Percentiles rank a stretch among this genome's conserved stretches.
Evolutionary conservation across 2,888 invertebrate genomes (phyloP).

Genomic region (Drosophila buzzatii): DNA sequence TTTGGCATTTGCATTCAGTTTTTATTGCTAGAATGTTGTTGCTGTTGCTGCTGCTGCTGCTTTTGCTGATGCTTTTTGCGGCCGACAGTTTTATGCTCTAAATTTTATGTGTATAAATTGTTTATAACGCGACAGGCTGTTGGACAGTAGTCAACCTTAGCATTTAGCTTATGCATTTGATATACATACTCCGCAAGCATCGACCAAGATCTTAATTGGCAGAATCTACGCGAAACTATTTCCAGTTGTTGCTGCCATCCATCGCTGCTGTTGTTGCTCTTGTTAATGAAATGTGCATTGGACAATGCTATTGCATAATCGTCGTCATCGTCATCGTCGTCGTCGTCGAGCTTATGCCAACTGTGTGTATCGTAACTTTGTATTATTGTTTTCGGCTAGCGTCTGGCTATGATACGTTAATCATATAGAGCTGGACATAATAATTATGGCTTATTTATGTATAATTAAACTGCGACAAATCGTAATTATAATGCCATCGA

Average conservation of each 20-base stretch:
- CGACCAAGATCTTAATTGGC: constrained; percentile 74
- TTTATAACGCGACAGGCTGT: constrained; percentile 49
- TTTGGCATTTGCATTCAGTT: constrained; percentile 79
- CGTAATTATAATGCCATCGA: constrained; percentile 51
- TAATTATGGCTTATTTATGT: constrained; percentile 41
- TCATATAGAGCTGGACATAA: constrained; percentile 41
- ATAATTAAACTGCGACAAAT: constrained; percentile 57
- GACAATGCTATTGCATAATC: constrained; percentile 75
- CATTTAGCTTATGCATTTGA: constrained; percentile 69
- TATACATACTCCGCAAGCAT: constrained; percentile 46
- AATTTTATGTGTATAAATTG: constrained; percentile 73
- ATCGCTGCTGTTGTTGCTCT: constrained; percentile 34
- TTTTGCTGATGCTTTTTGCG: constrained; percentile 33
- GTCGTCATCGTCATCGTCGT: constrained; percentile 46
- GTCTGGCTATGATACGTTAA: constrained; percentile 31
- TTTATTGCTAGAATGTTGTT: constrained; percentile 49
- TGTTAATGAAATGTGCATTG: constrained; percentile 71
- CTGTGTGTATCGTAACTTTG: constrained; percentile 37
- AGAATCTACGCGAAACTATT: constrained; percentile 39
- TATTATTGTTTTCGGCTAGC: constrained; percentile 12
- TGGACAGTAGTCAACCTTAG: constrained; percentile 77
- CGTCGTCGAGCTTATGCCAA: constrained; percentile 58
- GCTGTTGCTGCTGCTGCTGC: neutral
- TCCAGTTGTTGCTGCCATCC: constrained; percentile 22
- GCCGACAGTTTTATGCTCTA: constrained; percentile 78